Evolutionary conservation across 2,113 vertebrate species (phyloP).

Genomic region (Hepsetus odoe): DNA sequence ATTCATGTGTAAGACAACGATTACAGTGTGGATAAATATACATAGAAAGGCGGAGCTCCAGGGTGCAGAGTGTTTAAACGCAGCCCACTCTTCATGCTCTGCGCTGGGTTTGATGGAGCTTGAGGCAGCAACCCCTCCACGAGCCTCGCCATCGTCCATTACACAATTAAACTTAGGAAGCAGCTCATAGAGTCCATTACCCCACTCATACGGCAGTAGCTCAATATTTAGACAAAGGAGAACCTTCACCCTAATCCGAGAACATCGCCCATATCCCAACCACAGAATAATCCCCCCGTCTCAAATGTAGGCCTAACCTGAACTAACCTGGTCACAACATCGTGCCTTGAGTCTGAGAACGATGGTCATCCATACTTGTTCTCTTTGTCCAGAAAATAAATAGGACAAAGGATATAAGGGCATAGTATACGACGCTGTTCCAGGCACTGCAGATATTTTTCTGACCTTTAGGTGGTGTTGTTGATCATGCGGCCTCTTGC

Average conservation of each 20-base stretch:
- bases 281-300: neutral
- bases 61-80: neutral
- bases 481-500: neutral
- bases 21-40: neutral
- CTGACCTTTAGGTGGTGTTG: conserved; percentile 35
- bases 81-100: conserved; percentile 8
- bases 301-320: neutral
- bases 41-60: conserved; percentile 15
- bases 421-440: neutral
- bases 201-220: too few relatives aligned
- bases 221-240: too few relatives aligned
- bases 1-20: neutral
- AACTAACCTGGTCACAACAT: too few relatives aligned
- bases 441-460: neutral
- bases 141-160: neutral
- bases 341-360: too few relatives aligned
- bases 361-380: too few relatives aligned
- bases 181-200: too few relatives aligned
- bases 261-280: neutral
- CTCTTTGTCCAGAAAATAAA: too few relatives aligned
- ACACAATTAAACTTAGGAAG: neutral
- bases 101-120: conserved; percentile 1
- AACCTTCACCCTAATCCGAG: too few relatives aligned
- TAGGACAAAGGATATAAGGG: too few relatives aligned
- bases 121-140: neutral